Conservation (phyloP, 2,888 invertebrate species). For the Acrobasis suavella region DNA sequence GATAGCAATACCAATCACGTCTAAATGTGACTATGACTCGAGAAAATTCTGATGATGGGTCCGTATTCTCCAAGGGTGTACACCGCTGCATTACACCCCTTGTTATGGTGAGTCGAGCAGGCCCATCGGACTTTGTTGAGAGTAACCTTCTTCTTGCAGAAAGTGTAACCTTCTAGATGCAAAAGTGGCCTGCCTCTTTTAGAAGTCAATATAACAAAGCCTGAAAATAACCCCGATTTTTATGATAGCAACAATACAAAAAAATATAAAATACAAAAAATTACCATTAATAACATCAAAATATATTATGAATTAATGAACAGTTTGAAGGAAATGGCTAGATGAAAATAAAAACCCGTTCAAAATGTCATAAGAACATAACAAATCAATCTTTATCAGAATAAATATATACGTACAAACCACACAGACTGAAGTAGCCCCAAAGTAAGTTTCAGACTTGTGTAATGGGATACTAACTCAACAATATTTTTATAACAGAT, state of each 20-base stretch:
- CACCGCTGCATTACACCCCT: constrained; percentile 34
- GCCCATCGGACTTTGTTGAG: constrained; percentile 31
- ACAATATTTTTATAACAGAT: no score
- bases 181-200: constrained; percentile 36
- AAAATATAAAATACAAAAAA: background rate
- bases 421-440: no score
- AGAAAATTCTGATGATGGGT: constrained; percentile 30
- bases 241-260: background rate
- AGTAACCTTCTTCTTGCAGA: constrained; percentile 23
- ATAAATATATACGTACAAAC: no score
- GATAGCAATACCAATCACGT: no score
- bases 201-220: constrained; percentile 2
- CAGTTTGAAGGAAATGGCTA: no score
- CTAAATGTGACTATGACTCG: constrained; percentile 30
- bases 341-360: background rate
- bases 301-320: no score
- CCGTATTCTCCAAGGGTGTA: constrained; percentile 26
- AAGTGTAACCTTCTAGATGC: constrained; percentile 33
- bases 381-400: background rate
- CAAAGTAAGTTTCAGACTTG: no score
- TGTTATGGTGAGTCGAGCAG: constrained; percentile 37
- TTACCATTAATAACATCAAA: no score
- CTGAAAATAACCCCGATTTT: constrained; percentile 8
- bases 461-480: no score
- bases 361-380: background rate